Conservation (phyloP, 2,113 vertebrate genomes). For the Helogale parvula region DNA sequence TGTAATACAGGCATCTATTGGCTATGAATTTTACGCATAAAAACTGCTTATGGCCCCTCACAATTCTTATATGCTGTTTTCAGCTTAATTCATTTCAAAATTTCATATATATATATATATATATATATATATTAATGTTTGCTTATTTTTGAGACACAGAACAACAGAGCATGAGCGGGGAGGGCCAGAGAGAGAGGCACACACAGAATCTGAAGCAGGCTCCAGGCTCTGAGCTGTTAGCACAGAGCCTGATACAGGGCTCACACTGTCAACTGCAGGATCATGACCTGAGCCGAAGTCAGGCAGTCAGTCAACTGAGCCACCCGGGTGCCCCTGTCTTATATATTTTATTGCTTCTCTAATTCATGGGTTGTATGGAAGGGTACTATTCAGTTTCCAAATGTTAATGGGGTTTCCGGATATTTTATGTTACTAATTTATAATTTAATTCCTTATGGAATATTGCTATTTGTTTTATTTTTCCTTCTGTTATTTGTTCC, state of each 20-base stretch:
- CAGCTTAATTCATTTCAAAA: background rate
- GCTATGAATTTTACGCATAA: background rate
- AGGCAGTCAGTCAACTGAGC: too few relatives aligned
- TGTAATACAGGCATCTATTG: background rate
- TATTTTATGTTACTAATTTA: background rate
- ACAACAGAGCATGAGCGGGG: too few relatives aligned
- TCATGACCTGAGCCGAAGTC: too few relatives aligned
- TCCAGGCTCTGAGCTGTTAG: too few relatives aligned
- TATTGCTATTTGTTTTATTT: background rate
- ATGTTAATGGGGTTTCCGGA: background rate
- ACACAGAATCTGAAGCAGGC: too few relatives aligned
- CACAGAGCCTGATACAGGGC: too few relatives aligned
- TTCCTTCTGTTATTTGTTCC: background rate
- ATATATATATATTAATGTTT: too few relatives aligned
- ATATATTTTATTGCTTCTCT: background rate
- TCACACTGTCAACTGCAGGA: too few relatives aligned
- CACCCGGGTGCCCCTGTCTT: background rate
- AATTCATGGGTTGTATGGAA: background rate
- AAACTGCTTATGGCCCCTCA: background rate
- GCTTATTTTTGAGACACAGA: too few relatives aligned
- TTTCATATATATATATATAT: background rate
- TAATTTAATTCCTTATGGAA: background rate
- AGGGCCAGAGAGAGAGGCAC: too few relatives aligned
- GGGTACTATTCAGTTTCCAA: background rate
- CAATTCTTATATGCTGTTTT: constrained; percentile 4